phyloP scores from a whole-genome alignment of 2,113 vertebrate genomes.

The Nestor notabilis region DNA sequence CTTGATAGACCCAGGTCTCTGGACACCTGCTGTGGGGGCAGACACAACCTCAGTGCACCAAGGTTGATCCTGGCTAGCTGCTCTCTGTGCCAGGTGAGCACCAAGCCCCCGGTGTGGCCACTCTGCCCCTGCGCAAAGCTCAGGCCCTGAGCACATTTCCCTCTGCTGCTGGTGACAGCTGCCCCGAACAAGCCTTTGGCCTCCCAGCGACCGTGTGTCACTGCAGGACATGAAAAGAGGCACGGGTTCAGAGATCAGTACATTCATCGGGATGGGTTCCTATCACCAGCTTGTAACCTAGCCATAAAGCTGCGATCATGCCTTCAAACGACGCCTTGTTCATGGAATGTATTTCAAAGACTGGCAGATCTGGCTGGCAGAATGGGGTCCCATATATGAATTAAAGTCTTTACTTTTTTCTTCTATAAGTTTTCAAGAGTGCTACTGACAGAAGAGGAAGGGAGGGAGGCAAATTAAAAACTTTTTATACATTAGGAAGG shows the following conservation, averaged over 20 bases:
- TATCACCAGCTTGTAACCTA: background rate
- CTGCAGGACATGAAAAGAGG: background rate
- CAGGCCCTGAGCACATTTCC: rapidly evolving
- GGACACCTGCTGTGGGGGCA: background rate
- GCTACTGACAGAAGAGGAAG: conserved; percentile 57
- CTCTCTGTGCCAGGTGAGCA: background rate
- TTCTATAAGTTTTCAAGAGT: conserved; percentile 64
- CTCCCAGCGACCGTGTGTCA: rapidly evolving
- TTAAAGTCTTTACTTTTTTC: conserved; percentile 61
- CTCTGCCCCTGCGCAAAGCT: background rate
- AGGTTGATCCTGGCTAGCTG: too few species aligned
- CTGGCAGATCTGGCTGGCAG: conserved; percentile 58
- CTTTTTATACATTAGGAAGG: conserved; percentile 65
- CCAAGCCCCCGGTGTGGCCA: rapidly evolving
- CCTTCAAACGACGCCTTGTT: conserved; percentile 52
- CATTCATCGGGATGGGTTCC: background rate
- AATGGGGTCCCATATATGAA: conserved; percentile 70
- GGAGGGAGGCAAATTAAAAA: conserved; percentile 61
- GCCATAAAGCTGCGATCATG: conserved; percentile 12
- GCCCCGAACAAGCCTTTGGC: rapidly evolving
- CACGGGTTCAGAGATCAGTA: background rate
- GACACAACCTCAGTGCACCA: too few species aligned
- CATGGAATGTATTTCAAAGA: conserved; percentile 52
- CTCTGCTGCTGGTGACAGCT: background rate
- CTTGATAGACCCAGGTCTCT: background rate